Base-by-base conservation (phyloP, 2,797 vertebrate species). In the Liparis tanakae region DNA sequence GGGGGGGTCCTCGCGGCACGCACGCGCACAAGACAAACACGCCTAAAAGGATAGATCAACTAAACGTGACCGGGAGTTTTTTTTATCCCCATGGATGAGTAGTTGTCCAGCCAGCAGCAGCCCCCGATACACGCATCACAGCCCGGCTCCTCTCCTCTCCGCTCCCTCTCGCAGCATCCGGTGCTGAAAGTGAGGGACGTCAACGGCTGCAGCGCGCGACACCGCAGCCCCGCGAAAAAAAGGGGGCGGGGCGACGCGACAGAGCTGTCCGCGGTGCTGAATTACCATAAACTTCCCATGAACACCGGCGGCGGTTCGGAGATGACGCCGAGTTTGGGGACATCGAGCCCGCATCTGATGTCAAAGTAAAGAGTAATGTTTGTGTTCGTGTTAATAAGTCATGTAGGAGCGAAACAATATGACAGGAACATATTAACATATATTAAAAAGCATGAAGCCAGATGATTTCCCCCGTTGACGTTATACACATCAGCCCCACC, bases 191-290 rank as follows among this genome's bases (percentile, higher is more conserved):
- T 69, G 80, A 84, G 43, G 72, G 46, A 71, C 60, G 13, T 77
- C 70, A 34, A 53, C 71, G 37, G 61, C 84, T 50, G 70, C 44
- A 20, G 67, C 34, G 70, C 59, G 58, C 57, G 15, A 46, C 57
- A 17, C 68, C 25, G 62, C 64, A 55, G 43, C 34, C 12, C 33
- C 25, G 44, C 13, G 33, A 39, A 50, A 59, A 30, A 30, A 30
- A 30, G 25, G 70, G 66, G 88, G 90, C 79, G 79, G 86, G n/a
- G 82, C 78, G 0, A 76, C 37, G 10, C 70, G 25, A 18, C 17
- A 74, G 90, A 93, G 82, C 87, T 93, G 89, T 93, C 91, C 92
- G 69, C 58, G 91, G 93, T 93, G 72, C 92, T 91, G 90, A 67
- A 72, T 72, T 53, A 63, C 10, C 80, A 41, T 12, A 41, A 41